Base-by-base conservation (phyloP, 1,140 invertebrate genomes). In the Chionoecetes opilio region DNA sequence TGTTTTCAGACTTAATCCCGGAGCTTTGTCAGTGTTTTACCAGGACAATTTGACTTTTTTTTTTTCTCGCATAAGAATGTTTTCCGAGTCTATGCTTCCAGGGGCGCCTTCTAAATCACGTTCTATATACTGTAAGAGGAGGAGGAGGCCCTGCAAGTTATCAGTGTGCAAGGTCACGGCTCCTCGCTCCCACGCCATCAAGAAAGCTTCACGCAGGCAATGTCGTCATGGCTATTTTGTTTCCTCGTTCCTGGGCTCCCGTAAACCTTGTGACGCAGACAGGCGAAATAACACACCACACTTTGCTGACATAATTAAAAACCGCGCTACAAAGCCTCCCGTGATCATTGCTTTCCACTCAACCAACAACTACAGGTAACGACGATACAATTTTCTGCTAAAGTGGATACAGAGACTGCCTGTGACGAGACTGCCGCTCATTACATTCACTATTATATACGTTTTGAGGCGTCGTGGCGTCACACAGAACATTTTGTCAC, bases 111-210 rank as follows among this genome's bases (percentile, higher is more conserved):
- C 26, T 34, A 26, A 84, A 84, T 31, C 82, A 29, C 82, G 32
- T 37, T 31, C n/a, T 21, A 5, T 6, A n/a, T n/a, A n/a, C n/a
- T n/a, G n/a, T n/a, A n/a, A n/a, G n/a, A n/a, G n/a, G 21, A 26
- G 32, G 86, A 41, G 38, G 35, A 21, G 86, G 86, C 38, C 86
- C n/a, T n/a, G n/a, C n/a, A n/a, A 21, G 86, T 14, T 37, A 88
- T 88, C 86, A 88, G 86, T n/a, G 32, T 88, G 86, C 35, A 5
- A 26, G 26, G 35, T 88, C 86, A 88, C 34, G 86, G 9, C 86
- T 88, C 38, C 86, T 38, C 86, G 35, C 86, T 88, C n/a, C 35
- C 35, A 29, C 86, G n/a, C 11, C 35, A 38, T 75, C 63, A 75
- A 26, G 63, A 26, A 75, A 75, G 63, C 63, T 75, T 75, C 63